Evolutionary conservation across 2,797 vertebrate genomes (phyloP).

Genomic region (Syngnathus rostellatus): DNA sequence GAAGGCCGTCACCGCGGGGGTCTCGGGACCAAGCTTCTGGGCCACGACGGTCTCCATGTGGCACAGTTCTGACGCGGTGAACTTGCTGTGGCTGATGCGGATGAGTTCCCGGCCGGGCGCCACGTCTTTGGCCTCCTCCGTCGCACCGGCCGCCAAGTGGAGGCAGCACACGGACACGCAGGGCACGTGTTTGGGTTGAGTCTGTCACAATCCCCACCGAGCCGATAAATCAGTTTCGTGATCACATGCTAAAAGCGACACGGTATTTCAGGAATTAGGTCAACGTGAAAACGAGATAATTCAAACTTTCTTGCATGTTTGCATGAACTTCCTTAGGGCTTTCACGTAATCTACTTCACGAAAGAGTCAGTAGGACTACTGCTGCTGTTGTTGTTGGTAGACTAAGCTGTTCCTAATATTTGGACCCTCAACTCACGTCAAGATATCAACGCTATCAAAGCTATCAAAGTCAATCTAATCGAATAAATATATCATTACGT

Average conservation of each 20-base stretch:
- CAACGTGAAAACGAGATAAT: neutral
- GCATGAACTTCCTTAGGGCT: neutral
- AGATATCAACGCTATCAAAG: too few relatives aligned
- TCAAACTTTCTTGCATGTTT: neutral
- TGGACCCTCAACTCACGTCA: too few relatives aligned
- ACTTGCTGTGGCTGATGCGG: conserved; percentile 96
- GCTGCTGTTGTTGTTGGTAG: neutral
- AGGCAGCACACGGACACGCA: conserved; percentile 93
- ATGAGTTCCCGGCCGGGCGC: conserved; percentile 86
- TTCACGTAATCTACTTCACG: neutral
- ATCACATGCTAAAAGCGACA: neutral
- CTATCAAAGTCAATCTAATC: too few relatives aligned
- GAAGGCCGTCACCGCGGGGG: conserved; percentile 91
- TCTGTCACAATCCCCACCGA: conserved; percentile 57
- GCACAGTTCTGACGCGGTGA: conserved; percentile 88
- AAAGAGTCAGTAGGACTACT: neutral
- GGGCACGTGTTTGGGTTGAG: conserved; percentile 91
- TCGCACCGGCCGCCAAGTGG: conserved; percentile 80
- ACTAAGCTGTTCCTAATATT: neutral
- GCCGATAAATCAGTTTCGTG: neutral
- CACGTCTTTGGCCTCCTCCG: conserved; percentile 81
- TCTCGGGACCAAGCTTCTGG: conserved; percentile 88
- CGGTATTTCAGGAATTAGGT: neutral
- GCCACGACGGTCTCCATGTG: conserved; percentile 97
- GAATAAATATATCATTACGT: too few relatives aligned